phyloP scores from a whole-genome alignment of 2,113 vertebrate species.

The Burhinus bistriatus region DNA sequence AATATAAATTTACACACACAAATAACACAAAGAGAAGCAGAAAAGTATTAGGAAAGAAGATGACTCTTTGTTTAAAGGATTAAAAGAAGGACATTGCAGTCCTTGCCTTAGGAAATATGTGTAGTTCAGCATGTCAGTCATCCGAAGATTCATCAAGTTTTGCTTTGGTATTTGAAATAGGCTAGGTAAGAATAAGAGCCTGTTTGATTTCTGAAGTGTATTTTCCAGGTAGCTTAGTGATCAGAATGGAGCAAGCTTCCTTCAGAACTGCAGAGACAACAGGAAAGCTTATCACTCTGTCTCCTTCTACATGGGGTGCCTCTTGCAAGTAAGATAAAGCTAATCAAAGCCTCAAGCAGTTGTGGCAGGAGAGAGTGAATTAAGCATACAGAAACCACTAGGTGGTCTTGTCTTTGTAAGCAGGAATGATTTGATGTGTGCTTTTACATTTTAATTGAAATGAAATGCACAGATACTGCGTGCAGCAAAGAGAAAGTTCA shows the following conservation, averaged over 20 bases:
- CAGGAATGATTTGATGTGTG: neutral
- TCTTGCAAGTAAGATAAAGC: slow-evolving; percentile 49
- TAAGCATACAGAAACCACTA: slow-evolving; percentile 37
- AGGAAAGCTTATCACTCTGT: slow-evolving; percentile 25
- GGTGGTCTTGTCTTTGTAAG: slow-evolving; percentile 46
- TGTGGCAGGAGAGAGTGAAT: neutral
- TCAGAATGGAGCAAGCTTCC: neutral
- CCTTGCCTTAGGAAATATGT: neutral
- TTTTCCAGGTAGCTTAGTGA: neutral
- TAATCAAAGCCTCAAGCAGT: slow-evolving; percentile 43
- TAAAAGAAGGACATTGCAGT: neutral
- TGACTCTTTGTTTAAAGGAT: neutral
- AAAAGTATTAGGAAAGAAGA: neutral
- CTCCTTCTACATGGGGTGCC: slow-evolving; percentile 1
- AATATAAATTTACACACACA: neutral
- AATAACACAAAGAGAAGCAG: neutral
- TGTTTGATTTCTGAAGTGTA: neutral
- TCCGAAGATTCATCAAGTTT: neutral
- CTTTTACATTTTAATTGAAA: slow-evolving; percentile 45
- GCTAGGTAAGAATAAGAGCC: neutral
- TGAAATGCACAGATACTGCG: neutral
- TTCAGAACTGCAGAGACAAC: neutral
- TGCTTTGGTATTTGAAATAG: neutral
- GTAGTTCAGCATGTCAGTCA: neutral
- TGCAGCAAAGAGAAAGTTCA: neutral